Base-by-base conservation (phyloP, 2,113 vertebrate genomes). In the Siniperca knerii region DNA sequence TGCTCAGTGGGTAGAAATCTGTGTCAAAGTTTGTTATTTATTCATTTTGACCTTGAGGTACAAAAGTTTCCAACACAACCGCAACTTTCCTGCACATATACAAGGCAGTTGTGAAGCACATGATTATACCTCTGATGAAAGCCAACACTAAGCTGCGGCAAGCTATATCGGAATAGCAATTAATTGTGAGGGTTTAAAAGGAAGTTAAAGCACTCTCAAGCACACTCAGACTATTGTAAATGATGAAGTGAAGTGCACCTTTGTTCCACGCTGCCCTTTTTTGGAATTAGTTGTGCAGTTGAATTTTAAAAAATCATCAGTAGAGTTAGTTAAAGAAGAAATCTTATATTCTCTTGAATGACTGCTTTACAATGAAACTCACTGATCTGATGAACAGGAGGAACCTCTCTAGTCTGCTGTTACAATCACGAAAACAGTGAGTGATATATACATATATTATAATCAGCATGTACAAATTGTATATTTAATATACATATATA, bases 31-130 rank as follows among this genome's bases (percentile, higher is more conserved):
- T 55, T 0, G 42, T 88, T 66, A 86, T 84, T 92, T 84, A 90
- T 89, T 90, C 68, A 87, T 85, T 77, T 61, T 86, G 75, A 89
- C 84, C 87, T 81, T 74, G 89, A 87, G 84, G 71, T 70, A 54
- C 54, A 70, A 78, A 76, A 61, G 57, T 81, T 70, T 88, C 62
- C 40, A 48, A 78, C 37, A 1, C 68, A 35, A 52, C 61, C 1
- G 68, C 79, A 57, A 77, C 65, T 70, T 35, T 66, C 5, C 71
- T 54, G 67, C 55, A 5, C 58, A 25, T 64, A 20, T 46, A 52
- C 1, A 0, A 76, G 66, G 60, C 74, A 83, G 69, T 58, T 75
- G 58, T 73, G 52, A 70, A 75, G 44, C 1, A n/a, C 44, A 42
- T 46, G 65, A 65, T 77, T 77, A 52, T 46, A 46, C 35, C 33